Evolutionary conservation across 2,888 invertebrate species (phyloP), one percentile per base, ranked within the genome.

Genomic region (Apamea crenata): DNA sequence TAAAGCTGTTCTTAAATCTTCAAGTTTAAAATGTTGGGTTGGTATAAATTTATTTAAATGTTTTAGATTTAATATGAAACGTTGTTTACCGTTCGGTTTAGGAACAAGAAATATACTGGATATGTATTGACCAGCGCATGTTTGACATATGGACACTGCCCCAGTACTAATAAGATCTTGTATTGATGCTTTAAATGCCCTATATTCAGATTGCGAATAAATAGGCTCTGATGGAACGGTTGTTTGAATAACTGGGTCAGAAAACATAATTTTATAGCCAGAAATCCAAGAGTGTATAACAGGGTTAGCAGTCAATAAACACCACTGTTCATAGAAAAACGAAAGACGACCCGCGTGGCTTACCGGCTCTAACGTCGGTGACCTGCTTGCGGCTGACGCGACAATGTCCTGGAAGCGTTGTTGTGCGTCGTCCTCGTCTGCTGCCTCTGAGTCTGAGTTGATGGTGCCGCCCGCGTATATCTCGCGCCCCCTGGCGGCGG

Each of bases 181-280:
- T 44, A 67, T 68, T 29, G n/a, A 44, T 68, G n/a, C n/a, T 47
- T 47, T 29, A 12, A 29, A 47, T 0, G 47, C 68, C 47, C 47
- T 21, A 8, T 68, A 44, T 68, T 68, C 44, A 18, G 68, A 44
- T 44, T 68, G 18, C 18, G 68, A 68, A 68, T 68, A 68, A 68
- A 68, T 10, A 29, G 68, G 68, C 68, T 44, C n/a, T 44, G n/a
- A n/a, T 68, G 68, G 44, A 18, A 44, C 40, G 18, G 18, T 29
- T 29, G 18, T 29, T 16, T 44, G 44, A 44, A 44, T 44, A 44
- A 67, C n/a, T 67, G 44, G 5, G 16, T 67, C 18, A 25, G 67
- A n/a, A 67, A 66, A 44, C n/a, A 44, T 21, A 18, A 68, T 18
- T 44, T 44, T 29, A 68, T 29, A 44, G 16, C 44, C 44, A 44